Conservation (phyloP, 37 sponge, comb jelly and placozoan species). For the Cladorhizidae sp. region DNA sequence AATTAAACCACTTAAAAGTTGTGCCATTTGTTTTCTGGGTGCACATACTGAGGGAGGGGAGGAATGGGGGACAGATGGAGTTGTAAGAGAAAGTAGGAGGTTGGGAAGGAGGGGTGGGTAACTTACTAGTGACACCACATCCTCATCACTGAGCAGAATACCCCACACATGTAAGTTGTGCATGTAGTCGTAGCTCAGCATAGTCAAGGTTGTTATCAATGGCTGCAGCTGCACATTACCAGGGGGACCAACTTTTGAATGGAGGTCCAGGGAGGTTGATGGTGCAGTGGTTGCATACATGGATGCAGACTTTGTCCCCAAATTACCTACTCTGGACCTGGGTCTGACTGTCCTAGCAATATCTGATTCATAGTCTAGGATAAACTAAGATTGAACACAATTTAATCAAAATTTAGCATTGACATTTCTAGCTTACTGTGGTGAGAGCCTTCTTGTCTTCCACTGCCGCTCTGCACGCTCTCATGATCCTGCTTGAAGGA, state of each 20-base stretch:
- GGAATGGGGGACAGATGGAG: too few relatives aligned
- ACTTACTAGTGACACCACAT: too few relatives aligned
- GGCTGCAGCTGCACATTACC: conserved; percentile 1
- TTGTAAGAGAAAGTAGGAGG: too few relatives aligned
- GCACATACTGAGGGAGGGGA: too few relatives aligned
- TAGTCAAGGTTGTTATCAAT: background rate
- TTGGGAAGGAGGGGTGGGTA: too few relatives aligned
- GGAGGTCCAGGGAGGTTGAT: background rate
- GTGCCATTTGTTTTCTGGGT: too few relatives aligned
- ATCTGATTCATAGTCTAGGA: background rate
- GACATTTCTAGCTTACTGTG: conserved; percentile 29
- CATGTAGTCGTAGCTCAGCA: background rate
- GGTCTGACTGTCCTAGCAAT: background rate
- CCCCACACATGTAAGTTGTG: background rate
- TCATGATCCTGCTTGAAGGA: background rate
- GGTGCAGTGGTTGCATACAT: background rate
- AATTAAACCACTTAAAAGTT: too few relatives aligned
- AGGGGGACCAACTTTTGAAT: background rate
- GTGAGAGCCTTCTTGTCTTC: conserved; percentile 32
- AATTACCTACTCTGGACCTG: background rate
- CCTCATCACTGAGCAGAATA: background rate
- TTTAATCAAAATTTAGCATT: background rate
- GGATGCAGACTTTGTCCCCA: background rate
- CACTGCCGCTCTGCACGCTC: background rate
- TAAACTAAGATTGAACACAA: background rate